phyloP scores from a whole-genome alignment of 2,797 vertebrate species.

The Peromyscus aztecus region DNA sequence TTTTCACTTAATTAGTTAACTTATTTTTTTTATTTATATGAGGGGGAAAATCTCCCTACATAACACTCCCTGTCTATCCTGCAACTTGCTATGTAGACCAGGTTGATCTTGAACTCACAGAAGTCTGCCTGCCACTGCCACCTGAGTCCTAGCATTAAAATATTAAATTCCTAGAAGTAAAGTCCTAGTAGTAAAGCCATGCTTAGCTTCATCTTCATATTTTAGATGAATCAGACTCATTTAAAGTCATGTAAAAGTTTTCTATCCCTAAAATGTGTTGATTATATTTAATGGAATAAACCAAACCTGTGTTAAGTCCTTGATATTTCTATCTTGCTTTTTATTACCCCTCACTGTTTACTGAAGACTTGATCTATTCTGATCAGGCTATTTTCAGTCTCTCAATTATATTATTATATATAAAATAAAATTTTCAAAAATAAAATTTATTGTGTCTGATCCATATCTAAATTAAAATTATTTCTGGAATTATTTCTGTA shows the following conservation, averaged over 20 bases:
- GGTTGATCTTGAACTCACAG: not conserved
- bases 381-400: not conserved
- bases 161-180: not conserved
- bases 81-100: not conserved
- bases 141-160: not conserved
- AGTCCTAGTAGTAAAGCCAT: not conserved
- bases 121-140: not conserved
- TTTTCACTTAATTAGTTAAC: not conserved
- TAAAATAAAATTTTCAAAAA: not conserved
- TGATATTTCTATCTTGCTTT: slow-evolving; percentile 47
- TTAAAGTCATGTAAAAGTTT: slow-evolving; percentile 44
- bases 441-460: slow-evolving; percentile 35
- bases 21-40: not conserved
- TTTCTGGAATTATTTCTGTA: slow-evolving; percentile 57
- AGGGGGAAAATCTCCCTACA: not conserved
- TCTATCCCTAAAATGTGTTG: slow-evolving; percentile 28
- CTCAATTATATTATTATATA: not conserved
- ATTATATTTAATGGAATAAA: not conserved
- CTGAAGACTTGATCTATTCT: slow-evolving; percentile 36
- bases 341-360: slow-evolving; percentile 14
- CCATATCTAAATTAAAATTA: slow-evolving; percentile 66
- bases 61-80: not conserved
- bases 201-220: not conserved
- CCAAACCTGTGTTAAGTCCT: not conserved
- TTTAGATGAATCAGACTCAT: slow-evolving; percentile 19